Evolutionary conservation across 2,797 vertebrate genomes (phyloP), one percentile per base, ranked within the genome.

Genomic region (Brachyalestes nurse): DNA sequence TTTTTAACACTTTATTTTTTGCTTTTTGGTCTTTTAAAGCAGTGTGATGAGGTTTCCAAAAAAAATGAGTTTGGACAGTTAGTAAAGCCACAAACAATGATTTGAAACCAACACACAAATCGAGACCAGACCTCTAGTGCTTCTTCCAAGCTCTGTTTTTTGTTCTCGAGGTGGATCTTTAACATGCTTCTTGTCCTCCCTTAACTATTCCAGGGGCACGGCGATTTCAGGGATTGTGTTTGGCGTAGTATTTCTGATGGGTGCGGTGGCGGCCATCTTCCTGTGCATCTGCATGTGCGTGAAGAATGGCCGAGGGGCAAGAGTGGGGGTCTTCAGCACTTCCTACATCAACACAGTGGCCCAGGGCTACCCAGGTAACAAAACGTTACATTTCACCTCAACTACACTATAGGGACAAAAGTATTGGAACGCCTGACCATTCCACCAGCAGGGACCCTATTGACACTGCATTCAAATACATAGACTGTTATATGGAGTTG

Each of bases 201-300:
- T 87, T 40, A 17, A 71, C 6, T 23, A 2, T 92, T 91, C 17
- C 88, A 99, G 97, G 87, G 96, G 97, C 85, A 97, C 96, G 0
- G 95, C 95, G 0, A 97, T 98, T 89, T 97, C 96, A 0, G 97
- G 96, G 4, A 97, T 97, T 2, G 96, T 97, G 71, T 98, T 97
- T 0, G 96, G 96, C 16, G 96, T 97, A 40, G 95, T 97, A 42
- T 97, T 99, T 85, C 91, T 98, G 90, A 97, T 97, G 96, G 96
- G 95, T 2, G 96, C 97, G 19, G 89, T 96, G 81, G 96, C 95
- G 0, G 96, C 96, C 16, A 86, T 97, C 61, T 95, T 96, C 88
- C 95, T 99, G 78, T 97, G 96, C 6, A 86, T 97, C 89, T 97
- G 96, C 77, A 96, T 97, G 96, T 98, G 96, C 81, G 87, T 96